phyloP scores from a whole-genome alignment of 2,113 vertebrate genomes.

The Cercopithecus mona region DNA sequence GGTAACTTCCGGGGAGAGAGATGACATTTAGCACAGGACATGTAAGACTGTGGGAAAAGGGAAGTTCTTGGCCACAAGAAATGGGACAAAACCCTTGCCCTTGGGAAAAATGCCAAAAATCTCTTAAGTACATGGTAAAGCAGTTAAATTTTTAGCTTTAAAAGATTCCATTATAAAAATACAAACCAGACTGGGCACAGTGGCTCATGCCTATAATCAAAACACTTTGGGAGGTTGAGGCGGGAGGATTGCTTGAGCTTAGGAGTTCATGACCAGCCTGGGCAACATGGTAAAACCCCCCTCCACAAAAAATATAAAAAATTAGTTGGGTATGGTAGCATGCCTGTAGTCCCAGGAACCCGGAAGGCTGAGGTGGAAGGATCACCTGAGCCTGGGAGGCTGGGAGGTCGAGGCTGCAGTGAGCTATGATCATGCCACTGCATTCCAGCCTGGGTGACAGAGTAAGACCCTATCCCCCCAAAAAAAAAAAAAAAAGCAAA shows the following conservation, averaged over 20 bases:
- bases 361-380: not conserved
- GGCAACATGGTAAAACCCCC: no score
- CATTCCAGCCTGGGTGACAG: not conserved
- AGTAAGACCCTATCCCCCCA: not conserved
- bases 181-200: not conserved
- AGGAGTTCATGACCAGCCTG: no score
- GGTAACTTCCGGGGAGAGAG: constrained; percentile 53
- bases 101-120: constrained; percentile 67
- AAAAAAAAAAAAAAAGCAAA: not conserved
- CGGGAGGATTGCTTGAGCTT: not conserved
- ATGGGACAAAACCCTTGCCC: constrained; percentile 54
- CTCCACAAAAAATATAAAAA: not conserved
- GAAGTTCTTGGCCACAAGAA: constrained; percentile 66
- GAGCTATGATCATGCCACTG: not conserved
- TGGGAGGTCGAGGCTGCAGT: not conserved
- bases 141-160: constrained; percentile 51
- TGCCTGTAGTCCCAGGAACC: not conserved
- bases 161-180: constrained; percentile 12
- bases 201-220: not conserved
- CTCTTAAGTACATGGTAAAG: constrained; percentile 40
- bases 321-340: not conserved
- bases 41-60: constrained; percentile 73
- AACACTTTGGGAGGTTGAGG: not conserved
- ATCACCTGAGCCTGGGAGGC: not conserved
- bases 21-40: constrained; percentile 72